These are phyloP conservation scores for Crotalus viridis DNA, from an alignment of 2,113 vertebrate genomes.

Conservation along the genomic window DNA sequence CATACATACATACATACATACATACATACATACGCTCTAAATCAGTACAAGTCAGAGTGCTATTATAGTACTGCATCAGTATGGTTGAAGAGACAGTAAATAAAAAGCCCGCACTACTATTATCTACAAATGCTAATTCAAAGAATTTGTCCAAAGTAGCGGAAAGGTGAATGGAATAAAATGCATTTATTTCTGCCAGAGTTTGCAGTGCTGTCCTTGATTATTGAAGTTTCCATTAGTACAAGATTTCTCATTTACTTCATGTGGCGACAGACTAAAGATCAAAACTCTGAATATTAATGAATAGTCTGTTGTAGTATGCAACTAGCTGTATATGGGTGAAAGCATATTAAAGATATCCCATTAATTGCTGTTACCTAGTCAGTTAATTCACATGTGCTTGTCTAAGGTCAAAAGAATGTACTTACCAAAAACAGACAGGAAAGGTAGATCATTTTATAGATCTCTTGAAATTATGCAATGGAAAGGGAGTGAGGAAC, in stretches of 20 bases:
- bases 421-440: too few species aligned
- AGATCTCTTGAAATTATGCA: too few species aligned
- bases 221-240: not conserved
- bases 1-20: not conserved
- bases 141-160: not conserved
- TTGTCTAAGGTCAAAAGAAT: too few species aligned
- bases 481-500: too few species aligned
- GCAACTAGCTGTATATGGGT: not conserved
- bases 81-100: not conserved
- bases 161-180: not conserved
- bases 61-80: not conserved
- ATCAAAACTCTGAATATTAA: not conserved
- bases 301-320: not conserved
- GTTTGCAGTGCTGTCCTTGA: not conserved
- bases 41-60: not conserved
- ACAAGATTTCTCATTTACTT: not conserved
- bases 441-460: too few species aligned
- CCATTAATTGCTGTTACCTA: not conserved
- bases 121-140: not conserved
- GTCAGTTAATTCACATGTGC: not conserved
- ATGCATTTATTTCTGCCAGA: not conserved
- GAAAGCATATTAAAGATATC: not conserved
- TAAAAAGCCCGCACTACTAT: not conserved
- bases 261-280: not conserved
- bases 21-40: not conserved